phyloP scores from a whole-genome alignment of 2,797 vertebrate genomes.

The Brachymystax lenok region DNA sequence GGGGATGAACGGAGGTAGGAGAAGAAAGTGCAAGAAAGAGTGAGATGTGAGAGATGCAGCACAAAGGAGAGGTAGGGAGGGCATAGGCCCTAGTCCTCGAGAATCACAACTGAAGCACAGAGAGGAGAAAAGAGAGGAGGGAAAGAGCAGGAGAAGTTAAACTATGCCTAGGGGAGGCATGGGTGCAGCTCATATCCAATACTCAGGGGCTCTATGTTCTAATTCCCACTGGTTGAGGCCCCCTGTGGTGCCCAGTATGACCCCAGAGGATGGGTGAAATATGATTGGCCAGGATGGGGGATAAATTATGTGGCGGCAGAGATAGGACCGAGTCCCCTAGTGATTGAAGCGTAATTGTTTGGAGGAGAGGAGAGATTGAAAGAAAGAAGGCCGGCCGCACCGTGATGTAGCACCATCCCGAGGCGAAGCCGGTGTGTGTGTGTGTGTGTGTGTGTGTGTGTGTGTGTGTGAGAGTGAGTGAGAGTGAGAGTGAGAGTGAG shows the following conservation, averaged over 20 bases:
- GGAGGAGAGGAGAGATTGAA: neutral
- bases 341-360: neutral
- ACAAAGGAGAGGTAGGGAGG: slow-evolving; percentile 11
- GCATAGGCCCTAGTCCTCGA: neutral
- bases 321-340: neutral
- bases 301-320: neutral
- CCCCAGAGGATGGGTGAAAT: slow-evolving; percentile 30
- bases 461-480: neutral
- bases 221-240: slow-evolving; percentile 43
- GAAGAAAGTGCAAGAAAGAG: neutral
- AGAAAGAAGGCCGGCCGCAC: neutral
- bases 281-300: slow-evolving; percentile 36
- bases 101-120: neutral
- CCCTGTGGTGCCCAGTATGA: neutral
- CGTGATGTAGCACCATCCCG: neutral
- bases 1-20: no score
- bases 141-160: neutral
- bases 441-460: slow-evolving; percentile 24
- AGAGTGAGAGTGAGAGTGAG: slow-evolving; percentile 21
- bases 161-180: neutral
- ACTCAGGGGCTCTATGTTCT: slow-evolving; percentile 50
- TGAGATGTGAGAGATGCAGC: slow-evolving; percentile 1
- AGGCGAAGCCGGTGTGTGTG: slow-evolving; percentile 12
- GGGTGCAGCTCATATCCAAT: slow-evolving; percentile 37
- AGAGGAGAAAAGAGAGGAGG: neutral